These are phyloP conservation scores for Dendrolimus pini DNA, from an alignment of 2,888 invertebrate genomes.

Conservation along the genomic window DNA sequence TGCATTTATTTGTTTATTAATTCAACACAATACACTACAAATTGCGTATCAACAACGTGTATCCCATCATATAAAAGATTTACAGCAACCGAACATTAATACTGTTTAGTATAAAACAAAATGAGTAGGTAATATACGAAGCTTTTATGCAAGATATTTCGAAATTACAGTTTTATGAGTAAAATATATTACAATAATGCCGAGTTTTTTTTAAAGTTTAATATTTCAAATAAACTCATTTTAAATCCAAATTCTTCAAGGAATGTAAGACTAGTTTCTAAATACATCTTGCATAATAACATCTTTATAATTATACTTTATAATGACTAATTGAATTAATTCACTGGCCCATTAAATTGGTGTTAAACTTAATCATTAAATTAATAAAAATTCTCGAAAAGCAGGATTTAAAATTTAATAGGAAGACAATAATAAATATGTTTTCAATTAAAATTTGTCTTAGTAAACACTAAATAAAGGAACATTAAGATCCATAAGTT, in stretches of 20 bases:
- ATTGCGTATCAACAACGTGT: constrained; percentile 21
- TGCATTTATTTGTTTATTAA: constrained; percentile 23
- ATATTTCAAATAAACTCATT: no score
- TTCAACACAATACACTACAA: constrained; percentile 14
- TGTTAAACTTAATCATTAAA: neutral
- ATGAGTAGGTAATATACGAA: neutral
- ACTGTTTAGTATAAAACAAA: constrained; percentile 3
- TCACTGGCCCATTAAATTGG: neutral
- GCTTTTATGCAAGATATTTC: neutral
- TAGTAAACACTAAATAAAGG: no score
- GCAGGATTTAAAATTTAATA: neutral
- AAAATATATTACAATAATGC: no score
- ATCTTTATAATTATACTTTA: no score
- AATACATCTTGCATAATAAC: no score
- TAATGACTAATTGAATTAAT: neutral
- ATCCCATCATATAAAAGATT: constrained; percentile 7
- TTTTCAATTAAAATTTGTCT: no score
- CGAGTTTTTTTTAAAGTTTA: no score
- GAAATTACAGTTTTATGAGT: no score
- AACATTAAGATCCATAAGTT: no score
- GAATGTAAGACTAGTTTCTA: no score
- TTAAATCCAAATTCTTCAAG: no score
- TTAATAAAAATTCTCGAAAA: neutral
- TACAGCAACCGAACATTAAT: constrained; percentile 11
- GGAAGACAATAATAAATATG: no score